Evolutionary conservation across 2,797 vertebrate species (phyloP).

Genomic region (Stomatorhinus walkeri): DNA sequence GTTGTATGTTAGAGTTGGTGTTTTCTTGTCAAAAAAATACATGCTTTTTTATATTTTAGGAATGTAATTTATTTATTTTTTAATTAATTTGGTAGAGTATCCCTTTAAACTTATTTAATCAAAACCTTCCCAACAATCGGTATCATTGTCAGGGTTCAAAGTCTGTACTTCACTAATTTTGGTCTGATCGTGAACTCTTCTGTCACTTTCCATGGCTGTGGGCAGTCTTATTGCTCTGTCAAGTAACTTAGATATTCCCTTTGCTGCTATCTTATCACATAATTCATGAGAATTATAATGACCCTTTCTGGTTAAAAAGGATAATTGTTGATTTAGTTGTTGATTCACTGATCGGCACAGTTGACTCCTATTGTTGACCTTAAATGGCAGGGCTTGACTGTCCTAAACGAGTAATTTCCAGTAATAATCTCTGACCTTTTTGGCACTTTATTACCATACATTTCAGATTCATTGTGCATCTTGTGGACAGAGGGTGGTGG

Average conservation of each 20-base stretch:
- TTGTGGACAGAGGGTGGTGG: not conserved
- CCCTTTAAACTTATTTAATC: not conserved
- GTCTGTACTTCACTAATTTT: not conserved
- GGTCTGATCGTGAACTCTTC: not conserved
- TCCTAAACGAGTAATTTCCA: not conserved
- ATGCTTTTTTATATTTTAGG: not conserved
- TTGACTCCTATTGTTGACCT: not conserved
- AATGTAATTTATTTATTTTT: not conserved
- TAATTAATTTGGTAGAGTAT: not conserved
- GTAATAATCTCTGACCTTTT: conserved; percentile 14
- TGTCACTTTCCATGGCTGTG: not conserved
- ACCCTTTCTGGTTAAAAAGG: not conserved
- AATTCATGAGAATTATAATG: not conserved
- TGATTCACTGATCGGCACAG: not conserved
- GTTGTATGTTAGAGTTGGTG: not conserved
- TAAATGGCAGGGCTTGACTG: not conserved
- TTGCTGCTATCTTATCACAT: not conserved
- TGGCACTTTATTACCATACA: not conserved
- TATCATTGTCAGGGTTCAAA: not conserved
- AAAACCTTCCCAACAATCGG: not conserved
- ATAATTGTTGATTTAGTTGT: not conserved
- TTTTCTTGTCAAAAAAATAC: not conserved
- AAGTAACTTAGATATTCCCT: not conserved
- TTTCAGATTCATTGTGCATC: conserved; percentile 5
- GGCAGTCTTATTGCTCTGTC: not conserved